Evolutionary conservation across 2,113 vertebrate species (phyloP).

Genomic region (Cynocephalus volans): DNA sequence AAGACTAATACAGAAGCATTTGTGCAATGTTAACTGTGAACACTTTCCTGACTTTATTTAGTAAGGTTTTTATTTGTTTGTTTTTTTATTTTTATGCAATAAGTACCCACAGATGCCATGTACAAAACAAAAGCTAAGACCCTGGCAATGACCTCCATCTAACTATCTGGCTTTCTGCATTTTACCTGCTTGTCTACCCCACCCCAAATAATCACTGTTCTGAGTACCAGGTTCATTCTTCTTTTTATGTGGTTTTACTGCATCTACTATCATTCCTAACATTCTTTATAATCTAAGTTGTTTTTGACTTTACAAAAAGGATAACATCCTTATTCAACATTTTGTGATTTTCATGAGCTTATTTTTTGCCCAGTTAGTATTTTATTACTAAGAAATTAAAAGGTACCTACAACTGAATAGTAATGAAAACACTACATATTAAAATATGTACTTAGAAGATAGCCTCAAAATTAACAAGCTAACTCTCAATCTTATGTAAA

Average conservation of each 20-base stretch:
- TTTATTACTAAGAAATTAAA: conserved; percentile 48
- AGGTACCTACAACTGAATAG: conserved; percentile 36
- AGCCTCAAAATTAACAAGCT: background rate
- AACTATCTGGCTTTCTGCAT: background rate
- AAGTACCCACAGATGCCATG: background rate
- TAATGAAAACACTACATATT: conserved; percentile 23
- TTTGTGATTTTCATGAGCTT: background rate
- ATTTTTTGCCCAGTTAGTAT: background rate
- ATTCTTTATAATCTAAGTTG: background rate
- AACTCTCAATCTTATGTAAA: background rate
- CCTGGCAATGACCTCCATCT: background rate
- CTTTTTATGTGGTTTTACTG: background rate
- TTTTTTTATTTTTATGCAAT: background rate
- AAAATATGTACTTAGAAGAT: conserved; percentile 20
- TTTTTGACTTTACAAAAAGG: background rate
- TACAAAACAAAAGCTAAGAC: background rate
- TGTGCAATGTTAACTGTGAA: background rate
- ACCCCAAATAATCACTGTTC: too few species aligned
- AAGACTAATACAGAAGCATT: background rate
- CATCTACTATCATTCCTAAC: background rate
- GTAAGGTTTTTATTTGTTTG: background rate
- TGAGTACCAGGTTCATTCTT: background rate
- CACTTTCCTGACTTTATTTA: background rate
- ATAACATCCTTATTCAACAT: background rate
- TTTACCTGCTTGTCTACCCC: background rate